Evolutionary conservation across 2,113 vertebrate genomes (phyloP), one percentile per base, ranked within the genome.

Genomic region (Eira barbara): DNA sequence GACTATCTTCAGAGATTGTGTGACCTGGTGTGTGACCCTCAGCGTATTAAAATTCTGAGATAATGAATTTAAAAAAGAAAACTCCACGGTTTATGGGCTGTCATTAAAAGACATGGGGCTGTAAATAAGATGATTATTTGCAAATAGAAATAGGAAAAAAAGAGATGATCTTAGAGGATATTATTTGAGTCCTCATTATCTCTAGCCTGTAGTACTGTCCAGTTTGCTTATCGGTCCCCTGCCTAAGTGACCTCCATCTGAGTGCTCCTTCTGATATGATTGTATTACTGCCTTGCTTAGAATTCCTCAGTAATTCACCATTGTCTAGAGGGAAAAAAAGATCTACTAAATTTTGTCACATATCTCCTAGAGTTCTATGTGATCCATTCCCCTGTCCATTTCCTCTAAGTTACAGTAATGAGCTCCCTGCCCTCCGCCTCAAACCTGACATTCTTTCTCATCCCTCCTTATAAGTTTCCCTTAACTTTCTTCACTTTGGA

Each of bases 41-140:
- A 78, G 63, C 25, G 42, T 91, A 97, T 97, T 92, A 97, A 98
- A 98, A 97, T 91, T 82, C 57, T 82, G 42, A 88, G 74, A 81
- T 85, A 87, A 87, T 88, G 59, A 89, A 47, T 91, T 96, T 71
- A 74, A 93, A 97, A 97, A 55, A 20, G 36, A 76, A 96, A 93
- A 52, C 31, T 81, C 10, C 29, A 71, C 55, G 39, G 55, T 84
- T 89, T 80, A 83, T 55, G 23, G 4, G 13, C 12, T 69, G 7
- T 42, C 27, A 74, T 92, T 52, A 84, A 95, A 93, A 81, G 36
- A 21, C 65, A 82, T 3, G 57, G 10, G 12, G 14, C 17, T 47
- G 63, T 95, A 90, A 89, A 91, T n/a, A 95, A 95, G 59, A 52
- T 42, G 71, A 69, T 91, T 85, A 55, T 91, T 85, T 86, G 20